Evolutionary conservation across 2,113 vertebrate species (phyloP).

Genomic region (Excalfactoria chinensis): DNA sequence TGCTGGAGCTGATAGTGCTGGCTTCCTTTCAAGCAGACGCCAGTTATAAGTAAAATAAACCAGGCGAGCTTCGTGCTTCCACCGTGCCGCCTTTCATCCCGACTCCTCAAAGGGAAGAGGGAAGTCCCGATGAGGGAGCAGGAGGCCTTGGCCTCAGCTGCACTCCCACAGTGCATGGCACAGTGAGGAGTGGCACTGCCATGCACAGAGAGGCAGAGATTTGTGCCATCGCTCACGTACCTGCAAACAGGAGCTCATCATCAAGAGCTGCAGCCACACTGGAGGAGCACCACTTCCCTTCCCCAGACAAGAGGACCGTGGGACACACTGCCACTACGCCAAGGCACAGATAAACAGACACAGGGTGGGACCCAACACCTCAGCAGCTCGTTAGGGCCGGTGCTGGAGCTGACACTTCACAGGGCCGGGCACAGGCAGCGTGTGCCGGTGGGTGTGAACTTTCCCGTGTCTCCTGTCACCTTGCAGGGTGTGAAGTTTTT

Average conservation of each 20-base stretch:
- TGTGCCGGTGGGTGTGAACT: not conserved
- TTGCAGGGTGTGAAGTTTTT: conserved; percentile 31
- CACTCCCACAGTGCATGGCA: not conserved
- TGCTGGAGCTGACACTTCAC: not conserved
- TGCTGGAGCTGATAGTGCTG: conserved; percentile 40
- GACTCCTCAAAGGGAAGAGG: not conserved
- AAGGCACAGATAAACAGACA: not conserved
- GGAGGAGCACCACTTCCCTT: not conserved
- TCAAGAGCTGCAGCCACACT: not conserved
- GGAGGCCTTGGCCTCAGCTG: conserved; percentile 13
- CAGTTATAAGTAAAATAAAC: conserved; percentile 68
- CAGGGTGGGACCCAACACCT: fast-evolving
- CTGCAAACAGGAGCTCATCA: not conserved
- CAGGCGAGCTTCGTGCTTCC: conserved; percentile 41
- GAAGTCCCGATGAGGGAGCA: not conserved
- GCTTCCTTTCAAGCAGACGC: conserved; percentile 55
- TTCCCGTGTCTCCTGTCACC: conserved; percentile 20
- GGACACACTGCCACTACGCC: not conserved
- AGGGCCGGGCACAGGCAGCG: not conserved
- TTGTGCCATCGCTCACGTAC: fast-evolving
- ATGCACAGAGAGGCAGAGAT: not conserved
- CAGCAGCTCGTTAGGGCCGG: not conserved
- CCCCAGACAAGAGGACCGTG: not conserved
- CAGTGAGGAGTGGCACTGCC: not conserved
- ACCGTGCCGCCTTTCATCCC: conserved; percentile 51